phyloP scores from a whole-genome alignment of 1,140 invertebrate genomes.

The Pomacea maculata region DNA sequence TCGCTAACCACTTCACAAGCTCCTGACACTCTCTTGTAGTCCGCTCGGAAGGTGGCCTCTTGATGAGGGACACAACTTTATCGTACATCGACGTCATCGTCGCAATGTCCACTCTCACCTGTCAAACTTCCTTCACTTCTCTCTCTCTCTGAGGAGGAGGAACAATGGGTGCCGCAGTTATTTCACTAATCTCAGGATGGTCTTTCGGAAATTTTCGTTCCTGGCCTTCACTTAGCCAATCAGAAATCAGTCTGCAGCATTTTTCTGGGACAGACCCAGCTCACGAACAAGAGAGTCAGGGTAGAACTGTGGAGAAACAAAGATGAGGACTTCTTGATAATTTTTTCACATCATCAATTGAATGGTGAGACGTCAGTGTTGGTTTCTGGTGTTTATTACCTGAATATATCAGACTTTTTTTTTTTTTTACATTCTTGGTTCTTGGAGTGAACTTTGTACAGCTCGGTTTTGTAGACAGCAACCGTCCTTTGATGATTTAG shows the following conservation, averaged over 20 bases:
- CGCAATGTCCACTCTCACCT: background rate
- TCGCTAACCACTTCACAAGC: background rate
- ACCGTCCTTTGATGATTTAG: too few species aligned
- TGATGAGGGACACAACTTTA: constrained; percentile 5
- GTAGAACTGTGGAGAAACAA: too few species aligned
- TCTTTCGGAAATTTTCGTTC: background rate
- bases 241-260: background rate
- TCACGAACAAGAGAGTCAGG: too few species aligned
- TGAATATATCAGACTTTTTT: too few species aligned
- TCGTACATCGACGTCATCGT: constrained; percentile 2
- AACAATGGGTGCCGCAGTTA: background rate
- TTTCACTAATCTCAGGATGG: background rate
- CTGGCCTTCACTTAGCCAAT: background rate
- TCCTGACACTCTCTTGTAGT: background rate
- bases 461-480: too few species aligned
- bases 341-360: too few species aligned
- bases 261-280: too few species aligned
- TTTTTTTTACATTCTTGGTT: too few species aligned
- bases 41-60: background rate
- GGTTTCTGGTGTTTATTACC: too few species aligned
- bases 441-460: too few species aligned
- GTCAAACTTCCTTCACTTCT: background rate
- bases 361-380: too few species aligned
- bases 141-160: background rate
- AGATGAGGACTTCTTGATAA: too few species aligned